Evolutionary conservation across 1,140 invertebrate species (phyloP).

Genomic region (Brachionus calyciflorus): DNA sequence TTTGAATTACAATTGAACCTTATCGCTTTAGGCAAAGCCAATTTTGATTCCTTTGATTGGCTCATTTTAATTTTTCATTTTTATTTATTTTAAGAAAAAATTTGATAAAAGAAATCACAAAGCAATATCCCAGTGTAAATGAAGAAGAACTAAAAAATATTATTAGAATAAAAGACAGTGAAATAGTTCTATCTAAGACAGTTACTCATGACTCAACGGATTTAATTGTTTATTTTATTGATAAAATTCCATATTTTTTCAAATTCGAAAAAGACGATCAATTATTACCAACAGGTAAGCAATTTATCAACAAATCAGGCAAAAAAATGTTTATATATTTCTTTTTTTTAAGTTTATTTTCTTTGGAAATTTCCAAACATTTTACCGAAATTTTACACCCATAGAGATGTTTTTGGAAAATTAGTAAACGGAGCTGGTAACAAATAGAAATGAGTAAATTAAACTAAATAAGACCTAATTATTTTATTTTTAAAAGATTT

Average conservation of each 20-base stretch:
- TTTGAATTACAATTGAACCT: slow-evolving; percentile 89
- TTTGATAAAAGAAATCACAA: slow-evolving; percentile 30
- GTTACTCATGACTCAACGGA: slow-evolving; percentile 33
- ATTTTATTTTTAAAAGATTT: neutral
- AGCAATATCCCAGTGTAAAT: slow-evolving; percentile 5
- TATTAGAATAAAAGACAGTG: slow-evolving; percentile 10
- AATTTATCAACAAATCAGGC: too few species aligned
- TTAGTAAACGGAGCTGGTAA: slow-evolving; percentile 40
- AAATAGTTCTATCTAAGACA: slow-evolving; percentile 21
- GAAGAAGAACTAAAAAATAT: slow-evolving; percentile 14
- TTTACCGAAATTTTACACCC: slow-evolving; percentile 35
- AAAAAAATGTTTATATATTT: too few species aligned
- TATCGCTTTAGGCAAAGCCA: slow-evolving; percentile 72
- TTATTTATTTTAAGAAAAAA: slow-evolving; percentile 35
- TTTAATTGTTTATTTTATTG: slow-evolving; percentile 19
- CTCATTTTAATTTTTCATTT: too few species aligned
- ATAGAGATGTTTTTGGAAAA: slow-evolving; percentile 26
- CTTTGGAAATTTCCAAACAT: slow-evolving; percentile 44
- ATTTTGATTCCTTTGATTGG: too few species aligned
- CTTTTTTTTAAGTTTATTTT: slow-evolving; percentile 38
- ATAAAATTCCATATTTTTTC: slow-evolving; percentile 44
- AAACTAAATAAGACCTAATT: neutral
- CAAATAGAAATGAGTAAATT: neutral
- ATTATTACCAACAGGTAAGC: slow-evolving; percentile 30
- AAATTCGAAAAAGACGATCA: slow-evolving; percentile 42